These are phyloP conservation scores for Cloeon dipterum DNA, from an alignment of 2,888 invertebrate genomes.

Conservation along the genomic window DNA sequence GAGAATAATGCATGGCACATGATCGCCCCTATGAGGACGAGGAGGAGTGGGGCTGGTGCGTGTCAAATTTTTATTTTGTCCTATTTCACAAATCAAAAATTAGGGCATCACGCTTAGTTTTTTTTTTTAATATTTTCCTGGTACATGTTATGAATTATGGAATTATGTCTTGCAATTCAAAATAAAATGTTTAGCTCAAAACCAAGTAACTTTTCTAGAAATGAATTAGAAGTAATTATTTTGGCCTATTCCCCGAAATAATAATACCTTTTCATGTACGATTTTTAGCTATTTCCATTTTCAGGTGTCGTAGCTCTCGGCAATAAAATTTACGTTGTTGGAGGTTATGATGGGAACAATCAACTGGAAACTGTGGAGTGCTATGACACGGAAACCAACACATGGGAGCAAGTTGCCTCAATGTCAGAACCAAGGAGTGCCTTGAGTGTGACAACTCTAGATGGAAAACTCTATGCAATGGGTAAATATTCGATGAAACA, in stretches of 20 bases:
- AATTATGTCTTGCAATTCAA: too few relatives aligned
- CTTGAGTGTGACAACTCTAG: slow-evolving; percentile 63
- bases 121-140: too few relatives aligned
- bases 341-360: slow-evolving; percentile 72
- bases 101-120: too few relatives aligned
- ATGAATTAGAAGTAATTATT: too few relatives aligned
- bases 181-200: too few relatives aligned
- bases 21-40: slow-evolving; percentile 51
- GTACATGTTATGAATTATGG: too few relatives aligned
- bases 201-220: too few relatives aligned
- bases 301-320: slow-evolving; percentile 60
- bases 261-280: too few relatives aligned
- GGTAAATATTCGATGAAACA: slow-evolving; percentile 24
- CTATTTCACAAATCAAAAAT: too few relatives aligned
- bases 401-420: slow-evolving; percentile 54
- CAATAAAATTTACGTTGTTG: slow-evolving; percentile 78
- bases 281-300: slow-evolving; percentile 9
- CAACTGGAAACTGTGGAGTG: slow-evolving; percentile 69
- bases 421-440: slow-evolving; percentile 69
- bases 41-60: slow-evolving; percentile 64
- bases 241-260: too few relatives aligned
- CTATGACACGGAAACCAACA: slow-evolving; percentile 60
- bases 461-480: slow-evolving; percentile 73
- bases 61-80: too few relatives aligned
- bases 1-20: slow-evolving; percentile 76